Evolutionary conservation across 2,797 vertebrate genomes (phyloP).

Genomic region (Anabacerthia variegaticeps): DNA sequence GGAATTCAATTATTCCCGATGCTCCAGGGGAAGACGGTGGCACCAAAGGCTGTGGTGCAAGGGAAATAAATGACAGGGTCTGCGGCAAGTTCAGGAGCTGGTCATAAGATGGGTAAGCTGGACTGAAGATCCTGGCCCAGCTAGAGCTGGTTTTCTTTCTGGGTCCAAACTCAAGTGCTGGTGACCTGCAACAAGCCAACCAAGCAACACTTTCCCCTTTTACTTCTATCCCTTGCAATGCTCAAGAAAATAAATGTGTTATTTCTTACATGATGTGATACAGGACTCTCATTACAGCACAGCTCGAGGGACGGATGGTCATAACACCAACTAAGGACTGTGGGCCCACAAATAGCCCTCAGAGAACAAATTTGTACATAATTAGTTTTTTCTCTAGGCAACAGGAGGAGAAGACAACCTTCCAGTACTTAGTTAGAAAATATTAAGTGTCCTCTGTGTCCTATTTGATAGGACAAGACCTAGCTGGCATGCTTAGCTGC

Average conservation of each 20-base stretch:
- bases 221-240: not conserved
- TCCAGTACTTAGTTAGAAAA: not conserved
- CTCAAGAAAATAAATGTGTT: not conserved
- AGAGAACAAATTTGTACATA: not conserved
- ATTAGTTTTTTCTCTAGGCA: slow-evolving; percentile 47
- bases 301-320: fast-evolving
- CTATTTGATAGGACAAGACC: not conserved
- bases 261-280: not conserved
- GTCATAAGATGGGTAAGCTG: not conserved
- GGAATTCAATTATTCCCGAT: not conserved
- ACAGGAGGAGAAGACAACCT: not conserved
- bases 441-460: not conserved
- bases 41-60: not conserved
- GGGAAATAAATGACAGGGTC: not conserved
- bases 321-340: not conserved
- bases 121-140: not conserved
- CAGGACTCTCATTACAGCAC: not conserved
- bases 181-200: not conserved
- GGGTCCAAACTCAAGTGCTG: not conserved
- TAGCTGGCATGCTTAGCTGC: not conserved
- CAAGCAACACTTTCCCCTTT: not conserved
- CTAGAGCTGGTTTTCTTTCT: not conserved
- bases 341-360: not conserved
- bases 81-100: not conserved
- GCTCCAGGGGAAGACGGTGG: not conserved